Base-by-base conservation (phyloP, 2,888 invertebrate species). In the Tachina grossa region DNA sequence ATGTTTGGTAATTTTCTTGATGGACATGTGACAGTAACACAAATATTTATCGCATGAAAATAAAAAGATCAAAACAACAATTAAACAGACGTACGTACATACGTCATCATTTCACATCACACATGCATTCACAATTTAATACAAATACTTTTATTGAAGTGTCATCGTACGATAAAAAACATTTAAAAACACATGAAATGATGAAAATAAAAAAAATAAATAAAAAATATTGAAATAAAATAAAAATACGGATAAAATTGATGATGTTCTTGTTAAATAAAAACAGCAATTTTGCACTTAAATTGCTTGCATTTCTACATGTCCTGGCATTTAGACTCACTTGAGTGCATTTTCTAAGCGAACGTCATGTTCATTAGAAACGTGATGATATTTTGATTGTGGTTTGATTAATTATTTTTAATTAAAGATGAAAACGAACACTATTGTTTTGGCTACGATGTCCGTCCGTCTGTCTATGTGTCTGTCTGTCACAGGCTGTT, bases 291-390 rank as follows among this genome's bases (percentile, higher is more conserved):
- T 51, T 68, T 39, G 51, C 16, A 19, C 13, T 9, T 16, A 41
- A 53, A 53, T 55, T 41, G 39, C 41, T 41, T 71, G 55, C 14
- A 22, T 71, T 55, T 10, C 6, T 11, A n/a, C 3, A 55, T 43
- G 45, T 55, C 1, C 69, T 57, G 55, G 14, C n/a, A n/a, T 19
- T 5, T 9, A 19, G 31, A 31, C 31, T 6, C 10, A 43, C 39
- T 45, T 10, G 10, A 43, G 6, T 71, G 45, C 55, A 45, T 55
- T 41, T 8, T 49, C 14, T 10, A 55, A 19, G 49, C 19, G 45
- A n/a, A 61, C n/a, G 39, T 49, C 31, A 39, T 75, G 51, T 55
- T 49, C 43, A 63, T 74, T 55, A 59, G 6, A 19, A 57, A 53
- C n/a, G 66, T 81, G 74, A 13, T 74, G 41, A 45, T 65, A 19